These are phyloP conservation scores for Symphodus melops DNA, from an alignment of 2,113 vertebrate genomes.

Conservation along the genomic window DNA sequence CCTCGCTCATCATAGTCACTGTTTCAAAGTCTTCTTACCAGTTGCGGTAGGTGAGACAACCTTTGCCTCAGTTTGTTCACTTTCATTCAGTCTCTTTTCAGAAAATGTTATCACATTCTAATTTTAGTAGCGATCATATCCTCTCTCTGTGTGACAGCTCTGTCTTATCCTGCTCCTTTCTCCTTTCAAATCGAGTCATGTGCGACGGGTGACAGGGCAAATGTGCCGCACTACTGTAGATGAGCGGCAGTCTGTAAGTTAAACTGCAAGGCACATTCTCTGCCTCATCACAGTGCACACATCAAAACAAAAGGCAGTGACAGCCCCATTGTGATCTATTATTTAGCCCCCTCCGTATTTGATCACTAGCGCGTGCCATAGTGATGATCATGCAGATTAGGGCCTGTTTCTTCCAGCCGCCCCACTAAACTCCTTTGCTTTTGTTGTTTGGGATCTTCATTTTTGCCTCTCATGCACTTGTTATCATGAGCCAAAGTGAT, in stretches of 20 bases:
- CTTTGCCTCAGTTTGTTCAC: conserved; percentile 52
- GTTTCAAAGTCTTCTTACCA: conserved; percentile 73
- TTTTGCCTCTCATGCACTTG: conserved; percentile 46
- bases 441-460: conserved; percentile 52
- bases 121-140: conserved; percentile 66
- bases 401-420: conserved; percentile 59
- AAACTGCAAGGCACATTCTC: conserved; percentile 76
- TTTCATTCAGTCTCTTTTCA: conserved; percentile 65
- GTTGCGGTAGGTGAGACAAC: conserved; percentile 57
- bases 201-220: conserved; percentile 69
- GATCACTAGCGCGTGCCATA: conserved; percentile 69
- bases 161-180: conserved; percentile 55
- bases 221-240: conserved; percentile 62
- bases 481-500: conserved; percentile 10
- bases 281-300: conserved; percentile 71
- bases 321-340: conserved; percentile 83
- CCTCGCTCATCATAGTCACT: conserved; percentile 49
- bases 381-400: conserved; percentile 81
- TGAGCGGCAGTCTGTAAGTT: conserved; percentile 72
- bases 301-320: conserved; percentile 75
- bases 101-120: conserved; percentile 59
- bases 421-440: conserved; percentile 52
- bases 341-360: conserved; percentile 81
- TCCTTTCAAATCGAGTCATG: conserved; percentile 58
- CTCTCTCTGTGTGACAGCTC: conserved; percentile 65